phyloP scores from a whole-genome alignment of 2,113 vertebrate species.

The Micromys minutus region DNA sequence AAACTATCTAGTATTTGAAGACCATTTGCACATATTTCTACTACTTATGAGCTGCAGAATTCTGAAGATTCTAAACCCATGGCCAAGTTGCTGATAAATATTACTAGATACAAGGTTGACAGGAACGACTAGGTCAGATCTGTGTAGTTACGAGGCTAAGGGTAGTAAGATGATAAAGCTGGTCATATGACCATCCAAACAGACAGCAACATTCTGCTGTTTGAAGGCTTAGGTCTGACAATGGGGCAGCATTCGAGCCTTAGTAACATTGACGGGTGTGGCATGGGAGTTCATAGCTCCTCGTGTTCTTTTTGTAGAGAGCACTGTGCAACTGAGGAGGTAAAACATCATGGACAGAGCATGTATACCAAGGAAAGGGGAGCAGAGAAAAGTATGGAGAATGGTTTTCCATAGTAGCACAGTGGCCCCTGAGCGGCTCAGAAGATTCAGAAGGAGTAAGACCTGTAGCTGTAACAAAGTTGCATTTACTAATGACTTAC shows the following conservation, averaged over 20 bases:
- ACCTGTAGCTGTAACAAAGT: neutral
- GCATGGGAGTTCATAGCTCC: neutral
- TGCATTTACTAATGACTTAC: neutral
- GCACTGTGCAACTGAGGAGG: neutral
- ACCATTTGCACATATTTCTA: neutral
- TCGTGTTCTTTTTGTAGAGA: neutral
- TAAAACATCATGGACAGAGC: neutral
- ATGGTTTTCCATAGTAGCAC: neutral
- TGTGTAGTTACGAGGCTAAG: neutral
- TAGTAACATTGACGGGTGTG: neutral
- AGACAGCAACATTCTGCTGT: neutral
- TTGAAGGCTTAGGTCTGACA: neutral
- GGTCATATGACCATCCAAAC: neutral
- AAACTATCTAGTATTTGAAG: neutral
- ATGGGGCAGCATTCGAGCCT: neutral
- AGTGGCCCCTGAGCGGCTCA: neutral
- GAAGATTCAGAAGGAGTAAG: neutral
- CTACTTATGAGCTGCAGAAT: neutral
- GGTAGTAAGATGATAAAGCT: neutral
- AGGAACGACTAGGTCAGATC: neutral
- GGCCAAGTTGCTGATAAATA: constrained; percentile 3
- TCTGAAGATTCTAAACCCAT: neutral
- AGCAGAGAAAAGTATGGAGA: neutral
- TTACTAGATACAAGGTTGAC: neutral
- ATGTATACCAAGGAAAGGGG: neutral